Evolutionary conservation across 2,797 vertebrate species (phyloP).

Genomic region (Crenuchus spilurus): DNA sequence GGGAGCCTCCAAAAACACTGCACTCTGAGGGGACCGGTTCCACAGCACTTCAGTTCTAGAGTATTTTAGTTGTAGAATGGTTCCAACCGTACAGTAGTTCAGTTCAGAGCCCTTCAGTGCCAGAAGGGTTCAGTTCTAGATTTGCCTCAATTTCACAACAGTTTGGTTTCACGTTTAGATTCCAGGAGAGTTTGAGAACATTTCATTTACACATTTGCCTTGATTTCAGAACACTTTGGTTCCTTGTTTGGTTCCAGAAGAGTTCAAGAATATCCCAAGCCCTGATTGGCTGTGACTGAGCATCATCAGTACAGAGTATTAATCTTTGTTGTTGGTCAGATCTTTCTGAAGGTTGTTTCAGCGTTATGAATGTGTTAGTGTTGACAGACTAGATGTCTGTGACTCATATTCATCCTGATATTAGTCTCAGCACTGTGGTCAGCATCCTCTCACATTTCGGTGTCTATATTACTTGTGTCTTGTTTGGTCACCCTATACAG

Average conservation of each 20-base stretch:
- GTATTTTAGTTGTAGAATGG: background rate
- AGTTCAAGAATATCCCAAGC: no score
- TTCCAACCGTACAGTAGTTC: background rate
- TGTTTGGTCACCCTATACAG: background rate
- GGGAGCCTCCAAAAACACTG: background rate
- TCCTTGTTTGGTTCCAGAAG: no score
- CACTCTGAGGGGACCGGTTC: background rate
- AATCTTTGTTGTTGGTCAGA: background rate
- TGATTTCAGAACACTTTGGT: no score
- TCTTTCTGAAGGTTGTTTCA: no score
- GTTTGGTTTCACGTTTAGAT: no score
- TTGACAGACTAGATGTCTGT: conserved; percentile 32
- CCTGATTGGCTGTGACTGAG: no score
- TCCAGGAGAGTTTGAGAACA: no score
- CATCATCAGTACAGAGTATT: no score
- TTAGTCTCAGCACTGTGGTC: conserved; percentile 54
- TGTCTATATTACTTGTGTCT: background rate
- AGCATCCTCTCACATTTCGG: conserved; percentile 32
- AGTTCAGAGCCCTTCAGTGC: background rate
- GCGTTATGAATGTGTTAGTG: conserved; percentile 50
- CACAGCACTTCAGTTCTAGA: background rate
- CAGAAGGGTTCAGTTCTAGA: background rate
- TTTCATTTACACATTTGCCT: no score
- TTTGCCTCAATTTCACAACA: conserved; percentile 55
- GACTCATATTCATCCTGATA: conserved; percentile 27